Evolutionary conservation across 2,113 vertebrate species (phyloP), one percentile per base, ranked within the genome.

Genomic region (Ochotona curzoniae): DNA sequence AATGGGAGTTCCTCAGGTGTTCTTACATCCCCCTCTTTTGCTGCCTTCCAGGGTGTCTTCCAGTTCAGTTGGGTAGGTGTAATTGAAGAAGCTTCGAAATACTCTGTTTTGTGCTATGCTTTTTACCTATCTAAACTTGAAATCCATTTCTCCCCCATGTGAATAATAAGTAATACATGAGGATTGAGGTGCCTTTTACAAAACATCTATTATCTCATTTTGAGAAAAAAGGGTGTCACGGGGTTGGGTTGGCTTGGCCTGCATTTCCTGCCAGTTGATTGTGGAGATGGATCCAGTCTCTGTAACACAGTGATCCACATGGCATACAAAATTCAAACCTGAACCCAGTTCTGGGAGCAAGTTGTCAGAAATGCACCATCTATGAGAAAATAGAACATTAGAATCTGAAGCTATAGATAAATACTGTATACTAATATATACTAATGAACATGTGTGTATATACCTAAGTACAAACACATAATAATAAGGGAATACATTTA

Each of bases 271-370:
- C 17, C 18, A 23, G 8, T 8, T 51, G 26, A 14, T 1, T 25
- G 8, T 9, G 12, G 38, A 63, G 57, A 38, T 23, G 70, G 63
- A 60, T n/a, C 2, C 3, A n/a, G 7, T 32, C 13, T 11, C 23
- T 12, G 20, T 3, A 51, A 21, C 2, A 6, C 11, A 47, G 44
- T 2, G 15, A 57, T 23, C 11, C 3, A 30, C 2, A 1, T 15
- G 9, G 44, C 49, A 47, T 64, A 8, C 35, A 25, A 57, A 54
- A 23, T 64, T 18, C 49, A 30, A 44, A 18, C 44, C 0, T 2
- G 60, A 92, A 25, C 21, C 49, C 6, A 26, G 17, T 38, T 57
- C 60, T 64, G 7, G 14, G 64, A 78, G 18, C 30, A 30, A 25
- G 6, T 75, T 66, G 73, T 81, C 25, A 20, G 64, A 71, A 78